These are phyloP conservation scores for Prunella strophiata DNA, from an alignment of 2,797 vertebrate species.

Conservation along the genomic window DNA sequence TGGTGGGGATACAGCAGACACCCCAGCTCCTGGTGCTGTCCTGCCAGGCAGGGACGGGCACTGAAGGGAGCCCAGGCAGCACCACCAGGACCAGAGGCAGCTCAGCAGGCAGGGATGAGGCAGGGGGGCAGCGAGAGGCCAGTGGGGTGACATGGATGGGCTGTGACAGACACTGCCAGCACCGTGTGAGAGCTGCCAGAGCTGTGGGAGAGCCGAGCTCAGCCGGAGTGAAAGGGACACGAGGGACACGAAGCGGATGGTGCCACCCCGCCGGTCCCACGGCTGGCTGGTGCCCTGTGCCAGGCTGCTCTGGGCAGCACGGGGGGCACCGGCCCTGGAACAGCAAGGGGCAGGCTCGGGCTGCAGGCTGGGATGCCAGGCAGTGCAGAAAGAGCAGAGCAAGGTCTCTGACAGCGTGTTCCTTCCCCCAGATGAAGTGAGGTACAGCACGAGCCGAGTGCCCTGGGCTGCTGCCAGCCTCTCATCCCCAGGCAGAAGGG, in stretches of 20 bases:
- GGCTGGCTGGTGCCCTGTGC: not conserved
- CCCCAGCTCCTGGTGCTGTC: not conserved
- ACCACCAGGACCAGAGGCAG: not conserved
- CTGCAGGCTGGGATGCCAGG: not conserved
- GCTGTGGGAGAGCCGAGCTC: not conserved
- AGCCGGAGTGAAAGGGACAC: not conserved
- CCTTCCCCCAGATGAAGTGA: not conserved
- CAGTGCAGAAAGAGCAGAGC: not conserved
- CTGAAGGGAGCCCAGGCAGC: not conserved
- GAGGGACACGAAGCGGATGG: accelerated
- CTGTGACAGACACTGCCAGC: constrained; percentile 14
- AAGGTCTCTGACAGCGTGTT: not conserved
- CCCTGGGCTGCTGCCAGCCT: not conserved
- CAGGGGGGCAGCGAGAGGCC: not conserved
- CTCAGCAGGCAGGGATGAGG: not conserved
- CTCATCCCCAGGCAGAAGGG: not conserved
- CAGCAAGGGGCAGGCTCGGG: not conserved
- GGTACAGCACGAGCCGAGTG: not conserved
- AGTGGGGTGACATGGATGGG: not conserved
- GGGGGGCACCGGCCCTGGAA: accelerated
- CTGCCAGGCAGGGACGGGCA: not conserved
- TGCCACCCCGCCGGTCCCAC: not conserved
- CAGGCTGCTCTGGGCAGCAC: not conserved
- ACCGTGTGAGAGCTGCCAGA: not conserved
- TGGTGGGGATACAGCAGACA: not conserved